These are phyloP conservation scores for Penaeus indicus DNA, from an alignment of 1,140 invertebrate genomes.

Conservation along the genomic window DNA sequence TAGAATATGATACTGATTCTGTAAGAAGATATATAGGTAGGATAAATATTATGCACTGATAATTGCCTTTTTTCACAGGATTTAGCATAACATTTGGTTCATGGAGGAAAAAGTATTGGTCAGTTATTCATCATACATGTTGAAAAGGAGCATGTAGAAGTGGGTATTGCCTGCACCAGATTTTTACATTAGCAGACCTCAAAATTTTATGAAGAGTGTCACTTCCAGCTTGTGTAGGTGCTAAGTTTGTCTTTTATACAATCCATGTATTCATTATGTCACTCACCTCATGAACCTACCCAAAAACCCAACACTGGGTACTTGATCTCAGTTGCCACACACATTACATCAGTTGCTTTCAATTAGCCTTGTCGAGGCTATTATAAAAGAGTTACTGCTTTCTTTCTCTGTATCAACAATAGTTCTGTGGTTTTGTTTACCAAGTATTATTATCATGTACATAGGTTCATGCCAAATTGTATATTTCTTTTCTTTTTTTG, in stretches of 20 bases:
- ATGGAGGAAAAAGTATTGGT: no score
- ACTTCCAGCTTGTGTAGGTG: conserved; percentile 35
- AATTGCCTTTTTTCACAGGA: no score
- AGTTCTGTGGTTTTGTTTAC: conserved; percentile 27
- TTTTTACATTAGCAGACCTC: no score
- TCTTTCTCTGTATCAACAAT: conserved; percentile 20
- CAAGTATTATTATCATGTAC: conserved; percentile 44
- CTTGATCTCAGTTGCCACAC: conserved; percentile 52
- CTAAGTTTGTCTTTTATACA: conserved; percentile 15
- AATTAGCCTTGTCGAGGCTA: no score
- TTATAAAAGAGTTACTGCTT: no score
- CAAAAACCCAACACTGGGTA: conserved; percentile 38
- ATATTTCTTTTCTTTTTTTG: conserved; percentile 34
- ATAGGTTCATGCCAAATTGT: conserved; percentile 36
- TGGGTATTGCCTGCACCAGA: no score
- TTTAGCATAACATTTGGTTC: no score
- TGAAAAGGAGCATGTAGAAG: no score
- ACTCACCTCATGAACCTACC: conserved; percentile 18
- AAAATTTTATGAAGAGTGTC: conserved; percentile 25
- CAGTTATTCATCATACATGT: no score
- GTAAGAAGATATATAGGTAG: no score
- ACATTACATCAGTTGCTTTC: conserved; percentile 30
- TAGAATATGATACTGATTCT: no score
- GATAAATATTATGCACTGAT: no score
- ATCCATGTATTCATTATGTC: conserved; percentile 26